A percentile compares a stretch with the other conserved stretches of the same genome.
Conservation (phyloP, 2,797 vertebrate species). For the Manis crassicaudata region DNA sequence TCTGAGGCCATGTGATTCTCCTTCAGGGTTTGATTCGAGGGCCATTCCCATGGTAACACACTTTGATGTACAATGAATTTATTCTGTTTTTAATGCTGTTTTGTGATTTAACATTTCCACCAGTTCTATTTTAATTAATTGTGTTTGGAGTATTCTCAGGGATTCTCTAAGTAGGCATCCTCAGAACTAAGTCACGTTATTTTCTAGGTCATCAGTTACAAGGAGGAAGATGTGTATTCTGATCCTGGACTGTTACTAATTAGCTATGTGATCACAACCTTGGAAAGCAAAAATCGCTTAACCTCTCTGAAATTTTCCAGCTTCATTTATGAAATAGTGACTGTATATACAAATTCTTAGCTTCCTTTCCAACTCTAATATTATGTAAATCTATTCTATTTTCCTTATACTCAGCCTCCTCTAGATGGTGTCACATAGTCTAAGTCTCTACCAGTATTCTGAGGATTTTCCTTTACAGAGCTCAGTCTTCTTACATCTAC, state of each 20-base stretch:
- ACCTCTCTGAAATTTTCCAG: neutral
- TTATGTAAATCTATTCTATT: neutral
- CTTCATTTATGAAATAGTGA: neutral
- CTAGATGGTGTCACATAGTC: neutral
- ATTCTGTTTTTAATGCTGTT: slow-evolving; percentile 67
- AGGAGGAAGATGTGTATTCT: neutral
- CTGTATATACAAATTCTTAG: neutral
- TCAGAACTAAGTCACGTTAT: slow-evolving; percentile 15
- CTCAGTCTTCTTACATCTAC: neutral
- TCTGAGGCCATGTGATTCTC: slow-evolving; percentile 61
- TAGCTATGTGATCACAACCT: neutral
- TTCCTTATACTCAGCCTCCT: neutral
- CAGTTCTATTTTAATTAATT: slow-evolving; percentile 73
- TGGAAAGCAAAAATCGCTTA: neutral
- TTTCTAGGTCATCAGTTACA: slow-evolving; percentile 38
- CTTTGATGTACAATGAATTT: slow-evolving; percentile 73
- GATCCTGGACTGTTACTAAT: neutral
- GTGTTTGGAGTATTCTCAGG: slow-evolving; percentile 42
- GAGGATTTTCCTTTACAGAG: neutral
- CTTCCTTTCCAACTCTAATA: neutral
- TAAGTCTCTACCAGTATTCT: neutral
- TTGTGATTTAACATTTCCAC: slow-evolving; percentile 57
- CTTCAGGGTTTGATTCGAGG: slow-evolving; percentile 64
- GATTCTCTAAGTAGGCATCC: neutral
- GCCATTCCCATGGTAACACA: slow-evolving; percentile 57